These are phyloP conservation scores for Ovis canadensis DNA, from an alignment of 2,113 vertebrate genomes.

Conservation along the genomic window DNA sequence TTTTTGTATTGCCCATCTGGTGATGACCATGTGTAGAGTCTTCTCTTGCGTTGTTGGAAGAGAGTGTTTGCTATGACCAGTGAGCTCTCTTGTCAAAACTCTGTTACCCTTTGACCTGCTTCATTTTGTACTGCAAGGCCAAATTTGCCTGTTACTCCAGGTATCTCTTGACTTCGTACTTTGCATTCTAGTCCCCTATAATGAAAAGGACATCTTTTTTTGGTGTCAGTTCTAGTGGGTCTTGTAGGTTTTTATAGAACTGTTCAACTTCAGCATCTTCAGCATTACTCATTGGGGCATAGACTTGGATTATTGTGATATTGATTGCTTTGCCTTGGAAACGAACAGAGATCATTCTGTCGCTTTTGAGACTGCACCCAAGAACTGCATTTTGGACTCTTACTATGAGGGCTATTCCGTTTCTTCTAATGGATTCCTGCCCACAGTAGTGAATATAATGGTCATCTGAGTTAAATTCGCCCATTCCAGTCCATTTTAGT, in stretches of 20 bases:
- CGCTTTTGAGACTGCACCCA: background rate
- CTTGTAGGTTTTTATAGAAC: background rate
- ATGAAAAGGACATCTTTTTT: background rate
- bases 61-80: background rate
- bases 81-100: background rate
- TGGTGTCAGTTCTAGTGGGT: background rate
- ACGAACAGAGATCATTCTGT: background rate
- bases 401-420: accelerated
- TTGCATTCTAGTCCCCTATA: background rate
- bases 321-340: background rate
- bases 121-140: background rate
- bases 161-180: background rate
- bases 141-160: background rate
- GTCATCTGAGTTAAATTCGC: background rate
- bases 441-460: background rate
- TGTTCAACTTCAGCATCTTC: background rate
- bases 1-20: background rate
- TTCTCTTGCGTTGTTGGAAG: background rate
- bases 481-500: background rate
- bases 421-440: background rate
- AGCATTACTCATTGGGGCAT: background rate
- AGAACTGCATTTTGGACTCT: background rate
- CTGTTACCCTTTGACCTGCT: background rate
- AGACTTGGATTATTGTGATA: background rate
- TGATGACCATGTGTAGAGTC: background rate